These are phyloP conservation scores for Lacanobia wlatinum DNA, from an alignment of 2,888 invertebrate species.

Conservation along the genomic window DNA sequence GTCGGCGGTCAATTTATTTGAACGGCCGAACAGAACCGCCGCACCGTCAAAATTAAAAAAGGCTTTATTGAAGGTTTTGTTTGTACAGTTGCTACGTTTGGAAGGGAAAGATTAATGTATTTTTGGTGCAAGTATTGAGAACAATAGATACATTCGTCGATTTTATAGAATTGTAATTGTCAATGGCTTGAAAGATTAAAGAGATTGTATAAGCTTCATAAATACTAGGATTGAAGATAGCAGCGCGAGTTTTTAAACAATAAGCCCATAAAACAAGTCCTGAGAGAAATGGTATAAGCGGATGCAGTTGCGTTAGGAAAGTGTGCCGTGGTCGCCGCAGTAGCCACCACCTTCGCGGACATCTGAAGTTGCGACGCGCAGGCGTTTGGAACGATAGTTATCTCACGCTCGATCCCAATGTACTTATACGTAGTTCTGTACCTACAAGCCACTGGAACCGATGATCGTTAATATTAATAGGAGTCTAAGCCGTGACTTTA, in stretches of 20 bases:
- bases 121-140: constrained; percentile 19
- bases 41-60: constrained; percentile 67
- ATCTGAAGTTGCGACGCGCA: constrained; percentile 73
- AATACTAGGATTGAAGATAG: constrained; percentile 36
- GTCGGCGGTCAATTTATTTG: constrained; percentile 68
- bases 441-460: constrained; percentile 61
- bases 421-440: constrained; percentile 70
- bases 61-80: constrained; percentile 61
- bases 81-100: constrained; percentile 58
- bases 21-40: constrained; percentile 59
- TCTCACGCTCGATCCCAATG: constrained; percentile 76
- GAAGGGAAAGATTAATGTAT: constrained; percentile 37
- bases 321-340: constrained; percentile 81
- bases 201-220: constrained; percentile 19
- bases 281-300: constrained; percentile 79
- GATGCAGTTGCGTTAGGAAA: constrained; percentile 85
- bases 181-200: constrained; percentile 3
- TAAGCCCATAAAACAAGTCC: constrained; percentile 76
- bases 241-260: constrained; percentile 69
- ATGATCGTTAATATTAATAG: constrained; percentile 70
- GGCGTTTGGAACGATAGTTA: constrained; percentile 74
- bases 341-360: constrained; percentile 73
- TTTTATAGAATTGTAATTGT: constrained; percentile 14
- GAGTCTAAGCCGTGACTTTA: constrained; percentile 40
- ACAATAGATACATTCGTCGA: constrained; percentile 25